Percentiles rank a stretch among this genome's conserved stretches.
These are phyloP conservation scores for Tamandua tetradactyla DNA, from an alignment of 2,797 vertebrate genomes.

Conservation along the genomic window DNA sequence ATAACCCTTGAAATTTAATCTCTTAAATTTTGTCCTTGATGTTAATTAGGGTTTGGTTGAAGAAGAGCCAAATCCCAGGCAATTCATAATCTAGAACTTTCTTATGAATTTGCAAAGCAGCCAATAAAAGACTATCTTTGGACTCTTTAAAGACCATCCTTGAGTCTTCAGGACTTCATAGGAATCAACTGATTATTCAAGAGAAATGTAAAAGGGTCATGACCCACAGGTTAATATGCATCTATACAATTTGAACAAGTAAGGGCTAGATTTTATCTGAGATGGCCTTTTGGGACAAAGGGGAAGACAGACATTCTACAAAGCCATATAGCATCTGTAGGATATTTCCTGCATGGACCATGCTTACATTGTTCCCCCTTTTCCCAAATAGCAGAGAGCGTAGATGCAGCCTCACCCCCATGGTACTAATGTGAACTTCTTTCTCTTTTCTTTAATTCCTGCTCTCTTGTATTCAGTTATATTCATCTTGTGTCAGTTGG, in stretches of 20 bases:
- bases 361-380: not conserved
- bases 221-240: not conserved
- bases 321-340: not conserved
- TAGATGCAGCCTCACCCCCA: not conserved
- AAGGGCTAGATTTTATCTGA: not conserved
- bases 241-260: not conserved
- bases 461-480: not conserved
- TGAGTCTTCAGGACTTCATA: not conserved
- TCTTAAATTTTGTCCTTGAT: not conserved
- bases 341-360: not conserved
- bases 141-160: not conserved
- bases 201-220: not conserved
- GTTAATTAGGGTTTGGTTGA: not conserved
- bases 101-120: not conserved
- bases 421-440: accelerated
- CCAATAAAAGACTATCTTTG: not conserved
- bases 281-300: not conserved
- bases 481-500: not conserved
- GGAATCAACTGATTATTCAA: not conserved
- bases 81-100: not conserved
- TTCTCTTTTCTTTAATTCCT: not conserved
- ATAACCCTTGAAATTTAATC: not conserved
- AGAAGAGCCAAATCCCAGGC: not conserved
- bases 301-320: not conserved
- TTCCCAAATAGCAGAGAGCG: not conserved